Evolutionary conservation across 37 sponge, comb jelly and placozoan genomes (phyloP).

Genomic region (Dysidea cf. avara): DNA sequence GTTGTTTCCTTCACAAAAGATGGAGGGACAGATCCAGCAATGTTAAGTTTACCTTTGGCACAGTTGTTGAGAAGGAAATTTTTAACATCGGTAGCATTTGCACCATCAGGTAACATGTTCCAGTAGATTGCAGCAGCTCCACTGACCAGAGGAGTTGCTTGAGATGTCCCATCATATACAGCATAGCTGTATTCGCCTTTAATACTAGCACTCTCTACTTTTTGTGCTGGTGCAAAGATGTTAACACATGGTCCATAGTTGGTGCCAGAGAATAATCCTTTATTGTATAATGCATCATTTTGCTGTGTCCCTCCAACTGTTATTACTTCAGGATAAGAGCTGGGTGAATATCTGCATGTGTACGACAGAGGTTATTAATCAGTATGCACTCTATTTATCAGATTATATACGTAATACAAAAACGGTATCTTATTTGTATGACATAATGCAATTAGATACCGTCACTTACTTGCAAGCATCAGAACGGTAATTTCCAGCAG

Average conservation of each 20-base stretch:
- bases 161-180: conserved; percentile 56
- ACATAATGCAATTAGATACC: too few species aligned
- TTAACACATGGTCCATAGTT: conserved; percentile 66
- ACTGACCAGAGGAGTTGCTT: conserved; percentile 62
- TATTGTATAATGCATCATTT: conserved; percentile 7
- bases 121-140: conserved; percentile 66
- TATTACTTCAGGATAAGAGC: conserved; percentile 10
- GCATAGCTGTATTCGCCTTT: conserved; percentile 36
- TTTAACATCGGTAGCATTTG: too few species aligned
- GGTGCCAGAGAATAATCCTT: conserved; percentile 47
- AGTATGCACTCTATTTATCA: too few species aligned
- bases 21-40: too few species aligned
- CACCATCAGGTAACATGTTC: too few species aligned
- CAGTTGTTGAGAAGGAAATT: too few species aligned
- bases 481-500: conserved; percentile 16
- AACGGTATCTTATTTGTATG: too few species aligned
- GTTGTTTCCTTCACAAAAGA: too few species aligned
- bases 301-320: conserved; percentile 23
- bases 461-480: conserved; percentile 15
- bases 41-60: too few species aligned
- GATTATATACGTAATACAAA: too few species aligned
- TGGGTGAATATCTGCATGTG: conserved; percentile 1
- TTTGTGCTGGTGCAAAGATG: conserved; percentile 69
- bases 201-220: conserved; percentile 28
- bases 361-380: too few species aligned